A percentile compares a stretch with the other conserved stretches of the same genome.
These are phyloP conservation scores for Harpalus rubripes DNA, from an alignment of 2,888 invertebrate genomes.

Conservation along the genomic window DNA sequence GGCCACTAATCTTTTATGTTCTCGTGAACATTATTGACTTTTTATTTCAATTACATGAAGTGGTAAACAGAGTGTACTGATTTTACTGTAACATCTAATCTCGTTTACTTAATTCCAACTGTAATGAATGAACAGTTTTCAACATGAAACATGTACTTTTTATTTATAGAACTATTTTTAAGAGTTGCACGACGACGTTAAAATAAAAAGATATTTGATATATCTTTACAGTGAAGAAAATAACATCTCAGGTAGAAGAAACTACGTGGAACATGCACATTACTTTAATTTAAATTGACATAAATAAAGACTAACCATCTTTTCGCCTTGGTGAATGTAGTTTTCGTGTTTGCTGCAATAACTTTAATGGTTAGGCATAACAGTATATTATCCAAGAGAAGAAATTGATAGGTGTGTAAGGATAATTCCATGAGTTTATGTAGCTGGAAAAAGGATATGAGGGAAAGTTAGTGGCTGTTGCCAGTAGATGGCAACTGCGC, in stretches of 20 bases:
- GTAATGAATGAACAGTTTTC: background rate
- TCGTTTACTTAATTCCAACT: background rate
- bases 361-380: background rate
- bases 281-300: conserved; percentile 18
- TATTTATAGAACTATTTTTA: too few relatives aligned
- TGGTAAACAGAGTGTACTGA: background rate
- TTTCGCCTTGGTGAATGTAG: conserved; percentile 4
- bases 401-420: conserved; percentile 47
- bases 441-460: conserved; percentile 52
- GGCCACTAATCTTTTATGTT: background rate
- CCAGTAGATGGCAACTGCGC: conserved; percentile 51
- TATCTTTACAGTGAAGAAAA: background rate
- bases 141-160: background rate
- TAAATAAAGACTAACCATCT: conserved; percentile 21
- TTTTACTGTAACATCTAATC: background rate
- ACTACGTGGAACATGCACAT: conserved; percentile 6
- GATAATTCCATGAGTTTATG: conserved; percentile 40
- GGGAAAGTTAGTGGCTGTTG: conserved; percentile 4
- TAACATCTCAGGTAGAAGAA: conserved; percentile 6
- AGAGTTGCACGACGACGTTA: background rate
- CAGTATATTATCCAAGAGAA: background rate
- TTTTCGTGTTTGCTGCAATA: conserved; percentile 13
- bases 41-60: background rate
- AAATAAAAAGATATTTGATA: background rate
- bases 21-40: background rate